These are phyloP conservation scores for Pseudococcus longispinus DNA, from an alignment of 2,888 invertebrate genomes.

Conservation along the genomic window DNA sequence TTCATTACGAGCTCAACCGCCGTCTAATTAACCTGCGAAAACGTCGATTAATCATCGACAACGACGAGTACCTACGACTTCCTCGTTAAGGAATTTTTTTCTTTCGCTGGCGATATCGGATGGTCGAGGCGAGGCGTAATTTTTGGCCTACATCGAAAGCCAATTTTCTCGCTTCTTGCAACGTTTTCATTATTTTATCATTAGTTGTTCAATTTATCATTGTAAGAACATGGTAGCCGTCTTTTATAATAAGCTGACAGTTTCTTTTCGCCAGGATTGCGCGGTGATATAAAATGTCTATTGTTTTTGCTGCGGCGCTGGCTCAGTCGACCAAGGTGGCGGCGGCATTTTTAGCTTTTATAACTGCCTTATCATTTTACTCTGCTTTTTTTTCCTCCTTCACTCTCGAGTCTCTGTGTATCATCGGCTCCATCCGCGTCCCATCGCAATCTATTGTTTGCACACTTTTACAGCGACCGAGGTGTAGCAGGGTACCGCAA, in stretches of 20 bases:
- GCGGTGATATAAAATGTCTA: constrained; percentile 35
- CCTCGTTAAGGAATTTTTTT: constrained; percentile 31
- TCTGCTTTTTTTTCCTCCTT: neutral
- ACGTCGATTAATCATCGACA: constrained; percentile 38
- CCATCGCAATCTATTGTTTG: constrained; percentile 14
- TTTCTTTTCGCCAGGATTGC: neutral
- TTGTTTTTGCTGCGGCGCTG: constrained; percentile 19
- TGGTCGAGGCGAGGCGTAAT: neutral
- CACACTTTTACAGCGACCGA: neutral
- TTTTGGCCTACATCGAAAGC: constrained; percentile 43
- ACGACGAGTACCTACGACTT: neutral
- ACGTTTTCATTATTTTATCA: constrained; percentile 47
- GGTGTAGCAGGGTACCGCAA: neutral
- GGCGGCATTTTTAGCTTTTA: constrained; percentile 26
- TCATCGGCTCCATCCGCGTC: neutral
- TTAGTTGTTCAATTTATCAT: constrained; percentile 45
- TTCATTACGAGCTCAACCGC: constrained; percentile 32
- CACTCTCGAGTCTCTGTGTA: neutral
- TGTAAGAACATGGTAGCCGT: constrained; percentile 26
- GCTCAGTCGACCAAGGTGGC: neutral
- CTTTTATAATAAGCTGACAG: constrained; percentile 45
- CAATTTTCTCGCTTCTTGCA: constrained; percentile 27
- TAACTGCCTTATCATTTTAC: constrained; percentile 39
- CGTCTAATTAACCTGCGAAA: constrained; percentile 35
- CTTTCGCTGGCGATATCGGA: neutral